Evolutionary conservation across 2,797 vertebrate species (phyloP).

Genomic region (Cyclopterus lumpus): DNA sequence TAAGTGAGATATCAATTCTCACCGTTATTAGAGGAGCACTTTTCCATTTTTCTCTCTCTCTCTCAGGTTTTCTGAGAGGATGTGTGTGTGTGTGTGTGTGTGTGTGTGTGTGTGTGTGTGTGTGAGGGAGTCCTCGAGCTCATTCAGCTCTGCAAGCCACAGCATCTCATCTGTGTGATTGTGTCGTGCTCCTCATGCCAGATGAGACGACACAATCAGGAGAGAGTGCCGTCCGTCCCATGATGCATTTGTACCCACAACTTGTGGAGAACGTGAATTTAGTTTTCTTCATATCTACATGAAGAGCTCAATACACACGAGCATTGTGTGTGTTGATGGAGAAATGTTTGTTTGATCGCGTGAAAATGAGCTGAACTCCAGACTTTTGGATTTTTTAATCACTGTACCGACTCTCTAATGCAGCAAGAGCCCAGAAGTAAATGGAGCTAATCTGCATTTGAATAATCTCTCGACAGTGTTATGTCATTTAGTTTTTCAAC

Average conservation of each 20-base stretch:
- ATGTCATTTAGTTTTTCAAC: not conserved
- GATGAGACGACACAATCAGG: slow-evolving; percentile 21
- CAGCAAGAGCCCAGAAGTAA: not conserved
- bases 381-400: slow-evolving; percentile 3
- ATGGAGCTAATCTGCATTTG: slow-evolving; percentile 16
- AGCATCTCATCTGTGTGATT: slow-evolving; percentile 27
- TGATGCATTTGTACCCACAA: slow-evolving; percentile 10
- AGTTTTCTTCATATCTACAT: slow-evolving; percentile 17
- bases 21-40: slow-evolving; percentile 17
- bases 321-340: not conserved
- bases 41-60: slow-evolving; percentile 9
- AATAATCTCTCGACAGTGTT: not conserved
- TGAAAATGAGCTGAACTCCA: not conserved
- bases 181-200: slow-evolving; percentile 15
- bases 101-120: not conserved
- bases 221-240: slow-evolving; percentile 18
- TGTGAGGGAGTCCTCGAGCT: not conserved
- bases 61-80: not conserved
- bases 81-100: slow-evolving; percentile 3
- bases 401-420: not conserved
- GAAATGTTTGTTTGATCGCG: slow-evolving; percentile 5
- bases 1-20: slow-evolving; percentile 47
- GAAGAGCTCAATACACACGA: not conserved
- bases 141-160: slow-evolving; percentile 25
- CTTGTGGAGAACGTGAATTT: not conserved